A percentile compares a stretch with the other conserved stretches of the same genome.
Conservation (phyloP, 2,113 vertebrate species). For the Rostratula benghalensis region DNA sequence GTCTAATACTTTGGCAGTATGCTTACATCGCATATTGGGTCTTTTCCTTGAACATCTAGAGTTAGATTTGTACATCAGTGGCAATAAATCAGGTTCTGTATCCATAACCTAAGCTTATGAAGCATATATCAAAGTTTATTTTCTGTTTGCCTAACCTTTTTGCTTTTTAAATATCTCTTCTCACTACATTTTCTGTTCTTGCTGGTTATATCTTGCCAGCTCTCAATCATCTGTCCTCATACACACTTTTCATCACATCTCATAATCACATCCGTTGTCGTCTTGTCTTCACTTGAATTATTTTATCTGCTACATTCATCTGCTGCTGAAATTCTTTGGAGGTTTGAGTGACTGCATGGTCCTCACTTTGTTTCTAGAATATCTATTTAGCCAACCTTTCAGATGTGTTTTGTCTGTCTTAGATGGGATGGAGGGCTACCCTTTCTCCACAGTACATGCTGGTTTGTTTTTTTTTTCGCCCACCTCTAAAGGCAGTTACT, state of each 20-base stretch:
- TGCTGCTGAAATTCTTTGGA: slow-evolving; percentile 4
- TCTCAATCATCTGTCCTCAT: background rate
- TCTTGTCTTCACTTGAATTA: background rate
- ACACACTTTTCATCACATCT: background rate
- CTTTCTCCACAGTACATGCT: background rate
- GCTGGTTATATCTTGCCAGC: background rate
- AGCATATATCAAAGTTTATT: background rate
- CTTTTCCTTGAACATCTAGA: background rate
- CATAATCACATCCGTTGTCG: background rate
- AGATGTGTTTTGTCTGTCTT: background rate
- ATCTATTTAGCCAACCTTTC: background rate
- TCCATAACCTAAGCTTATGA: background rate
- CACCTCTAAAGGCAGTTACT: background rate
- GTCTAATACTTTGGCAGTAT: background rate
- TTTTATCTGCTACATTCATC: slow-evolving; percentile 16
- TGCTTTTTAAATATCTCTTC: background rate
- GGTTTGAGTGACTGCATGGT: background rate
- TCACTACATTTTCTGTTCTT: background rate
- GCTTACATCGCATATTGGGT: background rate
- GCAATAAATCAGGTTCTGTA: background rate
- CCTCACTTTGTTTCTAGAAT: background rate
- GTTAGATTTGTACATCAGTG: background rate
- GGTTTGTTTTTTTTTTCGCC: background rate
- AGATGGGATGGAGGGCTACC: background rate
- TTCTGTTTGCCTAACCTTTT: background rate